Evolutionary conservation across 2,113 vertebrate species (phyloP).

Genomic region (Hippolais icterina): DNA sequence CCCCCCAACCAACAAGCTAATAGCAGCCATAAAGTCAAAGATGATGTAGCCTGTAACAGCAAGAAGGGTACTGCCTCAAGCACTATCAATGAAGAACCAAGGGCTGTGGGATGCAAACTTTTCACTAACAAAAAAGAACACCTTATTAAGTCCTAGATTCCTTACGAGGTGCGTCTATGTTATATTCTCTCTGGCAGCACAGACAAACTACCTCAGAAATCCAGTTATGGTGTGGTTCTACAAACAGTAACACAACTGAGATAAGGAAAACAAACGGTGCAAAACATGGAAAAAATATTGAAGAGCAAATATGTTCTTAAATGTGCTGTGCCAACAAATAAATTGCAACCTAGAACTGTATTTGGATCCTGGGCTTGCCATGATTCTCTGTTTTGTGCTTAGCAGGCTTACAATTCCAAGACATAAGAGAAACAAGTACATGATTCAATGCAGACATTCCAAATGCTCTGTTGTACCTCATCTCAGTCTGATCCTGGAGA

Average conservation of each 20-base stretch:
- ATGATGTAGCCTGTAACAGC: background rate
- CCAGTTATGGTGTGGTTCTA: background rate
- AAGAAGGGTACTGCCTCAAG: background rate
- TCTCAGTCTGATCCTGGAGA: background rate
- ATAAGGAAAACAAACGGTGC: background rate
- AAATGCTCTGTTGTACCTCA: background rate
- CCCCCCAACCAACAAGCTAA: background rate
- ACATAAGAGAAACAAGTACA: background rate
- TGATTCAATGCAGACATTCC: background rate
- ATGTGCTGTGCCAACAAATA: background rate
- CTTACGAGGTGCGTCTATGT: background rate
- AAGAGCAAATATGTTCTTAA: background rate
- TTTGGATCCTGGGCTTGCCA: background rate
- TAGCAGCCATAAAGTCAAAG: background rate
- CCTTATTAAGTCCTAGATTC: background rate
- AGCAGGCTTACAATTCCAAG: background rate
- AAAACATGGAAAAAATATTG: background rate
- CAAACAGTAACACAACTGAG: background rate
- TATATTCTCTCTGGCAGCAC: background rate
- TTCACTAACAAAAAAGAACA: background rate
- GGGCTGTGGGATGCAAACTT: background rate
- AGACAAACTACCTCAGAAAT: background rate
- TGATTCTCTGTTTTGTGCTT: background rate
- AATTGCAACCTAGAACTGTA: background rate
- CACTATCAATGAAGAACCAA: background rate